These are phyloP conservation scores for Lycopodina hypogea DNA, from an alignment of 37 sponge, comb jelly and placozoan species.

Conservation along the genomic window DNA sequence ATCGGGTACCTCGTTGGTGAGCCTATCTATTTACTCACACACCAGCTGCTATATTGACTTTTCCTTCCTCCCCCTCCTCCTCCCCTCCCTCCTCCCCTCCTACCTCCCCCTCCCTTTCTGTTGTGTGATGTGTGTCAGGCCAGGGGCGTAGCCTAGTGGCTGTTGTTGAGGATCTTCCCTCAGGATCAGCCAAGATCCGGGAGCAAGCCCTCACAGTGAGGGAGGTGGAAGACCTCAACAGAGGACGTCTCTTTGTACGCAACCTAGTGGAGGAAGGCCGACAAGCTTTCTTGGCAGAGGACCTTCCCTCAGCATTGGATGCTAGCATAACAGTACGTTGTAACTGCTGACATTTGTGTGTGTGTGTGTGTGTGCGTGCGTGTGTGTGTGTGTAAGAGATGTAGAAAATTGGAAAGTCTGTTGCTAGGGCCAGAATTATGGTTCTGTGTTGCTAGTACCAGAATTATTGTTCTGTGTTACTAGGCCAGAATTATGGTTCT, in stretches of 20 bases:
- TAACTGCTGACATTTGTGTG: not conserved
- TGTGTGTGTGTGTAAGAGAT: too few relatives aligned
- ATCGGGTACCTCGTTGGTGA: constrained; percentile 66
- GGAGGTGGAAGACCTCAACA: constrained; percentile 75
- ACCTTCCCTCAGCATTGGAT: not conserved
- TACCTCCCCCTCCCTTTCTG: not conserved
- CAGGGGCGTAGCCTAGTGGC: constrained; percentile 44
- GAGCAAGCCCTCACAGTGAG: constrained; percentile 41
- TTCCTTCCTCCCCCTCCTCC: not conserved
- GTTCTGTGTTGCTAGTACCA: too few relatives aligned
- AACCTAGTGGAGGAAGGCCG: constrained; percentile 35
- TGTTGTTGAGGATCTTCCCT: constrained; percentile 33
- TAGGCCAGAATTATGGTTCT: too few relatives aligned
- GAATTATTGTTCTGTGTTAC: too few relatives aligned
- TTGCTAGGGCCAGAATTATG: too few relatives aligned
- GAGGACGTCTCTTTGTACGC: constrained; percentile 70
- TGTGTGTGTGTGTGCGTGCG: too few relatives aligned
- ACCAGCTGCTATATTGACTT: too few relatives aligned
- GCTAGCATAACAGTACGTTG: constrained; percentile 4
- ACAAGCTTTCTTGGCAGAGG: constrained; percentile 1
- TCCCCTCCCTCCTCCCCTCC: not conserved
- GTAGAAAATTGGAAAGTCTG: too few relatives aligned
- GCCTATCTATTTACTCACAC: not conserved
- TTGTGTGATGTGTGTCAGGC: constrained; percentile 2
- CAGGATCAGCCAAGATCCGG: constrained; percentile 7